Evolutionary conservation across 2,888 invertebrate genomes (phyloP).

Genomic region (Melanotus villosus): DNA sequence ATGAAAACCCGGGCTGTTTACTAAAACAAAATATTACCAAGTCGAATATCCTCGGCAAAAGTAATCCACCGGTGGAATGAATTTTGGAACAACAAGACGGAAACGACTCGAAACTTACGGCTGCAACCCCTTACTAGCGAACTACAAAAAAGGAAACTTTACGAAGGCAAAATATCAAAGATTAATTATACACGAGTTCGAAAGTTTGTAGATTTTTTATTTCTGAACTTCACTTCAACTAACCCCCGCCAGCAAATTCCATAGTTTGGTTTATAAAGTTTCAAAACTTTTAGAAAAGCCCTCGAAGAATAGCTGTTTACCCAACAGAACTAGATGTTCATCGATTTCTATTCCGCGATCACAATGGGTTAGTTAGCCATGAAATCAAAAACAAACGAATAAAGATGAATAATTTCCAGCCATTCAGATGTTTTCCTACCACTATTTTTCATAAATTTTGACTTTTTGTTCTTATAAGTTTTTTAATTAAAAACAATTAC

Average conservation of each 20-base stretch:
- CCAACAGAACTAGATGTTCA: slow-evolving; percentile 13
- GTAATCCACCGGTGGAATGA: not conserved
- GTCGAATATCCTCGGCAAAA: not conserved
- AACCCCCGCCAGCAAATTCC: slow-evolving; percentile 23
- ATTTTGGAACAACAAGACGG: slow-evolving; percentile 3
- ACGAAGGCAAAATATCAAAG: slow-evolving; percentile 35
- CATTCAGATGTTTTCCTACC: too few relatives aligned
- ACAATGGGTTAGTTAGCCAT: not conserved
- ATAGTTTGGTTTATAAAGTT: slow-evolving; percentile 28
- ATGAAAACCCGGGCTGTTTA: not conserved
- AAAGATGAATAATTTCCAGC: too few relatives aligned
- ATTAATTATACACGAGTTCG: slow-evolving; percentile 37
- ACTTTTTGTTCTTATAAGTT: too few relatives aligned
- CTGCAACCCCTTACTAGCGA: not conserved
- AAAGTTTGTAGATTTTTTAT: slow-evolving; percentile 25
- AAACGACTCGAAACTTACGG: slow-evolving; percentile 1
- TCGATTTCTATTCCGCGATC: not conserved
- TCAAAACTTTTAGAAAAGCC: slow-evolving; percentile 18
- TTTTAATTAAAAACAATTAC: too few relatives aligned
- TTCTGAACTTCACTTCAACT: slow-evolving; percentile 20
- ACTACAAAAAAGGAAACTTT: slow-evolving; percentile 19
- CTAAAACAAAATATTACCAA: not conserved
- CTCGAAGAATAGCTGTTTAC: slow-evolving; percentile 32
- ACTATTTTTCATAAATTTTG: too few relatives aligned
- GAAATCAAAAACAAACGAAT: too few relatives aligned